Evolutionary conservation across 2,797 vertebrate genomes (phyloP).

Genomic region (Cossypha niveicapilla): DNA sequence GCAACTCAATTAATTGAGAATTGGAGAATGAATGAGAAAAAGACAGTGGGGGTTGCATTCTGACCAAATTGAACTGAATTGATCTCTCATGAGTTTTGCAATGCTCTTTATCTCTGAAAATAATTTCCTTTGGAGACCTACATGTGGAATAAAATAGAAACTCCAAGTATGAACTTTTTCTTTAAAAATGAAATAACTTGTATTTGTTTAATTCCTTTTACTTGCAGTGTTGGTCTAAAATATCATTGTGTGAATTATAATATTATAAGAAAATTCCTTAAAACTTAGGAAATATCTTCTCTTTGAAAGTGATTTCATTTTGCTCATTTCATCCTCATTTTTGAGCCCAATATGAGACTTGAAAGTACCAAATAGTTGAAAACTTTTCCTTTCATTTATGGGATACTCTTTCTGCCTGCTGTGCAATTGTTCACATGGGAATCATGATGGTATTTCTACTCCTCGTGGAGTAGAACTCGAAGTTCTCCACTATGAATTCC

Average conservation of each 20-base stretch:
- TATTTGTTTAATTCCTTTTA: background rate
- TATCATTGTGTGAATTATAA: rapidly evolving
- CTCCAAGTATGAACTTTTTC: rapidly evolving
- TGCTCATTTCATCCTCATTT: background rate
- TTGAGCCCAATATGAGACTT: background rate
- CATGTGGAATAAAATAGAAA: background rate
- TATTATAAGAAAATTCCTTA: background rate
- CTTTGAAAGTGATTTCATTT: background rate
- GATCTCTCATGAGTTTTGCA: background rate
- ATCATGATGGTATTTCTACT: background rate
- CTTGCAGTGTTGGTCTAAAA: background rate
- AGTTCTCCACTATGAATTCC: background rate
- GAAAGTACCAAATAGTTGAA: background rate
- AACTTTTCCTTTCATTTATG: background rate
- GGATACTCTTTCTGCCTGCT: background rate
- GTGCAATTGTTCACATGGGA: background rate
- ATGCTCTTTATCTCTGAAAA: background rate
- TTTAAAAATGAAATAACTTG: background rate
- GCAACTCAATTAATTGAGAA: background rate
- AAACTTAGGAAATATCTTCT: background rate
- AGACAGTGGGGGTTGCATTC: background rate
- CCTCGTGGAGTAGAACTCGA: background rate
- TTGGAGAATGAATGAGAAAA: background rate
- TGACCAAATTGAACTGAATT: background rate
- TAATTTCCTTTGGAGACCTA: background rate